These are phyloP conservation scores for Sipha maydis DNA, from an alignment of 2,888 invertebrate species.

Conservation along the genomic window DNA sequence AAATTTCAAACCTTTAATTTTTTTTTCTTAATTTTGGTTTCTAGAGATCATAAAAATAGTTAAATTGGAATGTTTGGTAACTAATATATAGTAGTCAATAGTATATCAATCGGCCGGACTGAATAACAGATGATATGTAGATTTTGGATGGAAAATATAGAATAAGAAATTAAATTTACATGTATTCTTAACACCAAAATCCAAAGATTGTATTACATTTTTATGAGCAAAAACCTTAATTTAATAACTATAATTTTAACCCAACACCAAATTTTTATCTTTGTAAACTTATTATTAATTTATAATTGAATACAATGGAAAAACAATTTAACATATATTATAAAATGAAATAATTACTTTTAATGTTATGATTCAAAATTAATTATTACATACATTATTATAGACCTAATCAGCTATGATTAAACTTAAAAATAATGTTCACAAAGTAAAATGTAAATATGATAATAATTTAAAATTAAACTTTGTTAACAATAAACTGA, in stretches of 20 bases:
- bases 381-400: not conserved
- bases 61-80: constrained; percentile 58
- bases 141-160: constrained; percentile 36
- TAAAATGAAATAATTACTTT: not conserved
- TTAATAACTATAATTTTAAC: constrained; percentile 18
- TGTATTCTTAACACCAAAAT: constrained; percentile 25
- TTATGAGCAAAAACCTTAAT: constrained; percentile 41
- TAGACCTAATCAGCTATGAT: not conserved
- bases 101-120: constrained; percentile 46
- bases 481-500: not conserved
- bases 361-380: not conserved
- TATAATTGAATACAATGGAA: constrained; percentile 9
- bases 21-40: constrained; percentile 20
- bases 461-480: constrained; percentile 3
- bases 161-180: constrained; percentile 23
- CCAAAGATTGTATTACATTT: constrained; percentile 2
- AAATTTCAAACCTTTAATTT: constrained; percentile 2
- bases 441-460: not conserved
- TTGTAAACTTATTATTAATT: constrained; percentile 4
- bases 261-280: constrained; percentile 32
- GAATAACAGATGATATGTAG: constrained; percentile 53
- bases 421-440: not conserved
- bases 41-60: constrained; percentile 52
- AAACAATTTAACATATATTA: constrained; percentile 8
- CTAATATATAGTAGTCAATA: constrained; percentile 39